Conservation (phyloP, 2,888 invertebrate species). For the Nephrotoma appendiculata region DNA sequence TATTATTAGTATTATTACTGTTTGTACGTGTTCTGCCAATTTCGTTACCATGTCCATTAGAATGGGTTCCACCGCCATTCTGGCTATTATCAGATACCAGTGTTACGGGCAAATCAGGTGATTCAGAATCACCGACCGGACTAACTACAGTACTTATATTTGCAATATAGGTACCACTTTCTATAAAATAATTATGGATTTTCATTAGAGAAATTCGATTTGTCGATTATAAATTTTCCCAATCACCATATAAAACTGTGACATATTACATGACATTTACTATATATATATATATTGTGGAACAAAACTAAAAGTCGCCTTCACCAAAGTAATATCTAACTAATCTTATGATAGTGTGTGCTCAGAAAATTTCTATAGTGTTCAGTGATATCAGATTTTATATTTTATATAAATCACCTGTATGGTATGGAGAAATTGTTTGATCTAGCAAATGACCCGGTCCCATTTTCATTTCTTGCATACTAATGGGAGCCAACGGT, state of each 20-base stretch:
- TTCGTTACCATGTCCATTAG: neutral
- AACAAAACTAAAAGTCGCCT: neutral
- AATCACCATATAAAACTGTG: neutral
- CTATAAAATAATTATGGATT: constrained; percentile 12
- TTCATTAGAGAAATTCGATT: neutral
- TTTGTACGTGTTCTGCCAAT: neutral
- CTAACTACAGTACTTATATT: constrained; percentile 16
- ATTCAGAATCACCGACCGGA: constrained; percentile 16
- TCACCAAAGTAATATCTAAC: neutral
- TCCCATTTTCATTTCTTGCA: constrained; percentile 62
- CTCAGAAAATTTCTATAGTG: neutral
- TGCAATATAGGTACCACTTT: constrained; percentile 18
- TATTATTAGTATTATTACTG: constrained; percentile 4
- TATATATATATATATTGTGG: neutral
- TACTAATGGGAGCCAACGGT: constrained; percentile 56
- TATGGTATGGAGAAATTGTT: constrained; percentile 51
- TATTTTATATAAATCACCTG: constrained; percentile 35
- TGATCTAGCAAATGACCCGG: constrained; percentile 44
- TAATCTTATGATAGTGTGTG: neutral
- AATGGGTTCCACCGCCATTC: neutral
- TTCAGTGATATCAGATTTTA: neutral
- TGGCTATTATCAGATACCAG: constrained; percentile 10
- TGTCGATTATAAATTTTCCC: neutral
- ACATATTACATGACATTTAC: neutral
- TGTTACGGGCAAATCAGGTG: constrained; percentile 18